These are phyloP conservation scores for Taxidea taxus DNA, from an alignment of 2,113 vertebrate genomes.

Conservation along the genomic window DNA sequence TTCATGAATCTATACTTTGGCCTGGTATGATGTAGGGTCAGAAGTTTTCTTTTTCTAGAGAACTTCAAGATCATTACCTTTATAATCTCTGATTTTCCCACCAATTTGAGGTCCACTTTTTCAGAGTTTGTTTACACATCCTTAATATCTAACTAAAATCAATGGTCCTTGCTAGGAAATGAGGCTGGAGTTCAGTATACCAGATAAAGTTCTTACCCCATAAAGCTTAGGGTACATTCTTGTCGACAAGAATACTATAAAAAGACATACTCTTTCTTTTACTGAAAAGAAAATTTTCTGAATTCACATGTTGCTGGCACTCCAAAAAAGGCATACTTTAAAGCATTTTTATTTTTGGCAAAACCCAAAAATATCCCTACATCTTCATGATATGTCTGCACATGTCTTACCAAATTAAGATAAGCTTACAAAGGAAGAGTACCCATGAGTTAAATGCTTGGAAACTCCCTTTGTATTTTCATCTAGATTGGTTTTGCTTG, in stretches of 20 bases:
- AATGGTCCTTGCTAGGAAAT: constrained; percentile 45
- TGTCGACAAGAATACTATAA: constrained; percentile 40
- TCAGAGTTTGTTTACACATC: constrained; percentile 29
- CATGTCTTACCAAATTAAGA: constrained; percentile 25
- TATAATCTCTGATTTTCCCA: constrained; percentile 20
- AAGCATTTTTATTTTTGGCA: constrained; percentile 39
- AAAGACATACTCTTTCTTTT: not conserved
- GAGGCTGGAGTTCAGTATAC: constrained; percentile 11
- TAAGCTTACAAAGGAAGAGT: not conserved
- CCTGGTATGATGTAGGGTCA: not conserved
- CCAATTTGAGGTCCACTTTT: constrained; percentile 23
- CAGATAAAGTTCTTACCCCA: constrained; percentile 12
- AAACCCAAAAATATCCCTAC: constrained; percentile 2
- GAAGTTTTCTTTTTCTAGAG: not conserved
- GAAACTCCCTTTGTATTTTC: constrained; percentile 62
- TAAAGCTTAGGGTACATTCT: constrained; percentile 11
- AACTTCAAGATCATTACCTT: not conserved
- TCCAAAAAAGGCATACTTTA: not conserved
- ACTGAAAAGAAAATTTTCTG: constrained; percentile 37
- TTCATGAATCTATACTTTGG: constrained; percentile 17
- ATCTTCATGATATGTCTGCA: not conserved
- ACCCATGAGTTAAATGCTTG: constrained; percentile 24
- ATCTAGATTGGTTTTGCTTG: constrained; percentile 57
- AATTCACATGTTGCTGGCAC: not conserved
- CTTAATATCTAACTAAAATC: constrained; percentile 49